phyloP scores from a whole-genome alignment of 2,797 vertebrate species.

The Pantherophis vulpinus region DNA sequence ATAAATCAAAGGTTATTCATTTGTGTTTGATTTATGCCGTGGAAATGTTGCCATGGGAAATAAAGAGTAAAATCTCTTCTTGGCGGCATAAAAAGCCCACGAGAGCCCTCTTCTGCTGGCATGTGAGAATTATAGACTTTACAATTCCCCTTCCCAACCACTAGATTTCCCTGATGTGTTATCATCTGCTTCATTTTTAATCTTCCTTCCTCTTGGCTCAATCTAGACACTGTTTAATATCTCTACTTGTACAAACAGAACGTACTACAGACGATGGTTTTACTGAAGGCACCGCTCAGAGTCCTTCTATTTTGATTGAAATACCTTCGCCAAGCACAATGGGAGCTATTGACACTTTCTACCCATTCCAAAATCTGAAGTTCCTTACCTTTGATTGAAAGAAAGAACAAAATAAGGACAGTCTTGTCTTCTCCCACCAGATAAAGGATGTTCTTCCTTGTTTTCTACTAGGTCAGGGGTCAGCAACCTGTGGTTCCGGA shows the following conservation, averaged over 20 bases:
- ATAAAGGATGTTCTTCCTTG: neutral
- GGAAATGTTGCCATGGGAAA: constrained; percentile 65
- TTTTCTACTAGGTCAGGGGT: neutral
- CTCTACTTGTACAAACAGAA: neutral
- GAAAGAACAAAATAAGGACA: neutral
- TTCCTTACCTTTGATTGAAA: neutral
- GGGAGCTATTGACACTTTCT: neutral
- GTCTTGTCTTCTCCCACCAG: neutral
- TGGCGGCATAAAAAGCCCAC: constrained; percentile 7
- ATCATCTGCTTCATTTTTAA: constrained; percentile 26
- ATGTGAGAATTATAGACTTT: constrained; percentile 25
- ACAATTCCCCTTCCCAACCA: constrained; percentile 8
- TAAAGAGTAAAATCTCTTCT: constrained; percentile 57
- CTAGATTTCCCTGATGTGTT: constrained; percentile 29
- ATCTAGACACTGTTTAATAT: neutral
- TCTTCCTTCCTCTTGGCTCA: neutral
- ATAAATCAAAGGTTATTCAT: constrained; percentile 72
- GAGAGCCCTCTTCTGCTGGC: constrained; percentile 61
- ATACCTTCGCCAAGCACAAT: neutral
- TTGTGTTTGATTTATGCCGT: constrained; percentile 68
- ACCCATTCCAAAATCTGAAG: neutral
- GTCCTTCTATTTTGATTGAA: neutral
- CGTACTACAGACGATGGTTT: neutral
- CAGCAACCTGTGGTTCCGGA: no score
- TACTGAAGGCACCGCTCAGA: neutral